Conservation (phyloP, 2,113 vertebrate genomes). For the Lichenostomus cassidix region DNA sequence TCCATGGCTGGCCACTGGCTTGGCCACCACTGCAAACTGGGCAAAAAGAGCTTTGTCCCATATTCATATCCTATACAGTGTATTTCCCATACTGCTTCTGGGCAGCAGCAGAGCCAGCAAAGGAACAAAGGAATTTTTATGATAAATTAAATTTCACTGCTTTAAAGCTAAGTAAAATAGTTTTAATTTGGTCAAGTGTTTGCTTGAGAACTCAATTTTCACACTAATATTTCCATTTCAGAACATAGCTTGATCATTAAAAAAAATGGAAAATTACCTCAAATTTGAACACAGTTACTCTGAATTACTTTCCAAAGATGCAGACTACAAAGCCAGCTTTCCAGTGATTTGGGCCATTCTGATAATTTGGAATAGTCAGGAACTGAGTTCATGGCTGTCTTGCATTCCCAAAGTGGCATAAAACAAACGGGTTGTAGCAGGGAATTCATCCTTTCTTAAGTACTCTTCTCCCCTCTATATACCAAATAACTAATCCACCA, state of each 20-base stretch:
- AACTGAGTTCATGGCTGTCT: not conserved
- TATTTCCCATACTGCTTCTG: not conserved
- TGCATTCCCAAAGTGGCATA: not conserved
- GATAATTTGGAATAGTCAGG: not conserved
- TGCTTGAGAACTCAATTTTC: not conserved
- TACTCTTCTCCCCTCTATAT: not conserved
- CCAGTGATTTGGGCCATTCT: not conserved
- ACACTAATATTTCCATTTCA: not conserved
- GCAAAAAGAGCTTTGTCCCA: not conserved
- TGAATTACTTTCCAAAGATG: not conserved
- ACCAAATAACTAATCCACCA: not conserved
- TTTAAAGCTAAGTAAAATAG: not conserved
- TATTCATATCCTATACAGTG: rapidly evolving
- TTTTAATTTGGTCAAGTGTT: not conserved
- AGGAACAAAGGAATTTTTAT: not conserved
- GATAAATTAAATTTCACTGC: not conserved
- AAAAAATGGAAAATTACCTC: not conserved
- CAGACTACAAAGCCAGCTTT: not conserved
- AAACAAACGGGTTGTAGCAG: not conserved
- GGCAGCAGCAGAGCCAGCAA: not conserved
- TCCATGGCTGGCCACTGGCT: not conserved
- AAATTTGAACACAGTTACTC: not conserved
- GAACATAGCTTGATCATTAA: not conserved
- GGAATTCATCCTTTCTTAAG: not conserved
- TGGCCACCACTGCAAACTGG: not conserved